Base-by-base conservation (phyloP, 2,888 invertebrate genomes). In the Plebejus melissa region DNA sequence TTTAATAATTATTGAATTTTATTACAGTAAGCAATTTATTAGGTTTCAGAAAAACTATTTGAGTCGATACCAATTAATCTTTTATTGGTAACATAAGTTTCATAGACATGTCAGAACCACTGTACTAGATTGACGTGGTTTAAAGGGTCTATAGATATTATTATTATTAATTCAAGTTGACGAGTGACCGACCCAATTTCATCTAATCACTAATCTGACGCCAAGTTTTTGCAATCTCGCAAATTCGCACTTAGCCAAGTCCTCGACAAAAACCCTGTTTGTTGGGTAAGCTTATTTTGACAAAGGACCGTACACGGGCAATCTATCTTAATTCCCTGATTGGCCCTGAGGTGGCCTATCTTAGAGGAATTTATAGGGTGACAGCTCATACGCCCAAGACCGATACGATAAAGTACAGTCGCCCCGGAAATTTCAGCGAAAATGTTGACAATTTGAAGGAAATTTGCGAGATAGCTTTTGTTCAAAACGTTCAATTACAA, bases 261-360 rank as follows among this genome's bases (percentile, higher is more conserved):
- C 36, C 65, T 65, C 65, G 65, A 65, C 65, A 36, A 36, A 65
- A 65, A 28, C 32, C 65, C 32, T 32, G 36, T 65, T 65, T 65
- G 5, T 16, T 13, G 32, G 11, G 65, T 6, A 65, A 65, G 32
- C 65, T 65, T 65, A 65, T 65, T 65, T 65, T 46, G 22, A 72
- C 75, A 75, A 75, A 71, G 71, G 58, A 75, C 46, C 38, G 75
- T 75, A 16, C 69, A 75, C 22, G 69, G 54, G 41, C 41, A 58
- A 71, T 58, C 70, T 70, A 70, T 71, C 58, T 71, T 75, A 75
- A 75, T 41, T 75, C 75, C 70, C 58, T 75, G 75, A 75, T 75
- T 75, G 75, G 71, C 75, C 71, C 46, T 75, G 71, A 75, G 41
- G 57, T 57, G 69, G 54, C 75, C 75, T 75, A 71, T 75, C 71